Conservation (phyloP, 1,140 invertebrate genomes). For the Camponotus pennsylvanicus region DNA sequence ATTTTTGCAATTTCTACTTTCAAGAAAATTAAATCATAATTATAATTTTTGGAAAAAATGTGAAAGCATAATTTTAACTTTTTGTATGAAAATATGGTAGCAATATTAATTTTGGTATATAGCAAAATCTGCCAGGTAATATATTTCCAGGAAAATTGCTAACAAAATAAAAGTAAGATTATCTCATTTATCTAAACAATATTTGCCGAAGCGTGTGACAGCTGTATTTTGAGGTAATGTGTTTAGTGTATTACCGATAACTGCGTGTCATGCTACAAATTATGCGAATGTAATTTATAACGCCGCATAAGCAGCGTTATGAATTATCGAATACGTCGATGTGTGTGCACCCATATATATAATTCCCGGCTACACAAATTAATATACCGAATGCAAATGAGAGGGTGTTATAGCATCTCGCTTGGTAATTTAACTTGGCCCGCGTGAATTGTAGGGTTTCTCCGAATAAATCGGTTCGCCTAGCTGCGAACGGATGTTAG, state of each 20-base stretch:
- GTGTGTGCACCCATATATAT: not conserved
- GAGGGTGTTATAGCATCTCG: not conserved
- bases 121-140: not conserved
- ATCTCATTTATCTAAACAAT: not conserved
- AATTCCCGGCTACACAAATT: slow-evolving; percentile 20
- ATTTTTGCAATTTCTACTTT: not conserved
- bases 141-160: not conserved
- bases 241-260: slow-evolving; percentile 38
- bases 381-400: not conserved
- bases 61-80: not conserved
- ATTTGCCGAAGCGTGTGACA: slow-evolving; percentile 18
- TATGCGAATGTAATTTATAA: slow-evolving; percentile 49
- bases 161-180: not conserved
- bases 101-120: not conserved
- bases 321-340: slow-evolving; percentile 8
- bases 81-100: not conserved
- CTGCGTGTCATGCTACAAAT: slow-evolving; percentile 30
- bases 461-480: not conserved
- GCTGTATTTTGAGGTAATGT: slow-evolving; percentile 24
- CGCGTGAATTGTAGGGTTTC: not conserved
- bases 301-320: slow-evolving; percentile 6
- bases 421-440: slow-evolving; percentile 13
- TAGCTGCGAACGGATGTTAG: slow-evolving; percentile 10
- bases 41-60: not conserved
- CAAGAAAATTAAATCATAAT: not conserved